Evolutionary conservation across 2,888 invertebrate genomes (phyloP).

Genomic region (Physocephala rufipes): DNA sequence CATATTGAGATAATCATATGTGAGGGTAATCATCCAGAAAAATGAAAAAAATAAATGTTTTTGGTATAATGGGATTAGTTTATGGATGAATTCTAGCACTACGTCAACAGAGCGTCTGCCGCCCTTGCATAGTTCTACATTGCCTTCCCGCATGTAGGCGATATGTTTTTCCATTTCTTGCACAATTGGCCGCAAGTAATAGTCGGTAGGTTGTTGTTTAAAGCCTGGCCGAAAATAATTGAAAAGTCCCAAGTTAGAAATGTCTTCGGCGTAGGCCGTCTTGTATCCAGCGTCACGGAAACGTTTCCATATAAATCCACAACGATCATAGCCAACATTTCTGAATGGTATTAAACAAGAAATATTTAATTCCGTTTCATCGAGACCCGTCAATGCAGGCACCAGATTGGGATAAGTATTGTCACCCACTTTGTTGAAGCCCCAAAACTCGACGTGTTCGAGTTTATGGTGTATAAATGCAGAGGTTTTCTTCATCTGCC

Average conservation of each 20-base stretch:
- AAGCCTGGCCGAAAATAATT: slow-evolving; percentile 84
- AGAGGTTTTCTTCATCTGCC: slow-evolving; percentile 81
- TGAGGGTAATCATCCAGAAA: slow-evolving; percentile 84
- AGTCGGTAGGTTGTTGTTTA: slow-evolving; percentile 81
- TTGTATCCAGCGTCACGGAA: slow-evolving; percentile 77
- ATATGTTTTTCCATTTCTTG: slow-evolving; percentile 74
- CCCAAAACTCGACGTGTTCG: slow-evolving; percentile 76
- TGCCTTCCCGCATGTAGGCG: slow-evolving; percentile 68
- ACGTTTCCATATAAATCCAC: slow-evolving; percentile 86
- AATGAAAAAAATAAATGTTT: slow-evolving; percentile 78
- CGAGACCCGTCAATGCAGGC: slow-evolving; percentile 80
- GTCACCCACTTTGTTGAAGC: slow-evolving; percentile 93
- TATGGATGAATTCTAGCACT: slow-evolving; percentile 76
- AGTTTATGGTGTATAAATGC: slow-evolving; percentile 68
- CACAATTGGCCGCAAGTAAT: slow-evolving; percentile 81
- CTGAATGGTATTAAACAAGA: slow-evolving; percentile 71
- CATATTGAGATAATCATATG: slow-evolving; percentile 85
- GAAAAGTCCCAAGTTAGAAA: slow-evolving; percentile 80
- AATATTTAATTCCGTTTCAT: slow-evolving; percentile 72
- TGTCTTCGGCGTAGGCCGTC: slow-evolving; percentile 87
- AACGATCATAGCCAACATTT: slow-evolving; percentile 75
- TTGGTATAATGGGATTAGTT: slow-evolving; percentile 71
- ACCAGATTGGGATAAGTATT: slow-evolving; percentile 93
- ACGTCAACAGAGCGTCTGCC: slow-evolving; percentile 73
- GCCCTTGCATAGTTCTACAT: slow-evolving; percentile 58